phyloP scores from a whole-genome alignment of 2,797 vertebrate genomes.

The Pygocentrus nattereri region DNA sequence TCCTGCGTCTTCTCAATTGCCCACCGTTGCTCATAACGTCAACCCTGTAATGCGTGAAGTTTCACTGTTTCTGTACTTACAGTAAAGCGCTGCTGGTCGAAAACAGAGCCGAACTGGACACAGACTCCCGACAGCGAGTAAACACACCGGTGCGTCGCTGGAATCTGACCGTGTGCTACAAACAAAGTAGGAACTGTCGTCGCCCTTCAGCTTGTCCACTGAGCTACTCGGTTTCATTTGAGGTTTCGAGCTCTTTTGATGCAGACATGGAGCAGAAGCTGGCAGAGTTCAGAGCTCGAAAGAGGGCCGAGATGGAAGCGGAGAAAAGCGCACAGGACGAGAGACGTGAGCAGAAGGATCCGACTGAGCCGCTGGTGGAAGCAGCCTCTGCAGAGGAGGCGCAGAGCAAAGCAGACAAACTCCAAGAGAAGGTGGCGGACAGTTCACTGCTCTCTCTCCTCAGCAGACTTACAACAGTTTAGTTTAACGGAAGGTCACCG shows the following conservation, averaged over 20 bases:
- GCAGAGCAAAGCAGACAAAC: background rate
- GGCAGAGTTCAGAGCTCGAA: constrained; percentile 78
- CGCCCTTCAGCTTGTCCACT: background rate
- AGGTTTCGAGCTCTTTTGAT: background rate
- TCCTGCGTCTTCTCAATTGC: background rate
- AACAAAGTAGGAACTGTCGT: constrained; percentile 17
- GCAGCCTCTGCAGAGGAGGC: background rate
- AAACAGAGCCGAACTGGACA: background rate
- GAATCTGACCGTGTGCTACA: constrained; percentile 24
- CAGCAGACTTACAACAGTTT: no score
- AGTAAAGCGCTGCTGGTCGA: background rate
- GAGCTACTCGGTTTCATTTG: background rate
- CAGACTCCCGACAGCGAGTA: background rate
- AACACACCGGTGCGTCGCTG: background rate
- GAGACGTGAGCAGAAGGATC: background rate
- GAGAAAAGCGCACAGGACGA: background rate
- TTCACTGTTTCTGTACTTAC: background rate
- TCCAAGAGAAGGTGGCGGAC: background rate
- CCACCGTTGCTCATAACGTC: background rate
- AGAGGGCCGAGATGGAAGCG: constrained; percentile 57
- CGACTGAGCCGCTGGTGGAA: background rate
- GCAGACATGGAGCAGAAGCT: constrained; percentile 78
- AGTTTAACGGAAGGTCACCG: no score
- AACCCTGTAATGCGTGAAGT: no score
- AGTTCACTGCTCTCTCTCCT: no score